Base-by-base conservation (phyloP, 2,888 invertebrate species). In the Uropetala carovei region DNA sequence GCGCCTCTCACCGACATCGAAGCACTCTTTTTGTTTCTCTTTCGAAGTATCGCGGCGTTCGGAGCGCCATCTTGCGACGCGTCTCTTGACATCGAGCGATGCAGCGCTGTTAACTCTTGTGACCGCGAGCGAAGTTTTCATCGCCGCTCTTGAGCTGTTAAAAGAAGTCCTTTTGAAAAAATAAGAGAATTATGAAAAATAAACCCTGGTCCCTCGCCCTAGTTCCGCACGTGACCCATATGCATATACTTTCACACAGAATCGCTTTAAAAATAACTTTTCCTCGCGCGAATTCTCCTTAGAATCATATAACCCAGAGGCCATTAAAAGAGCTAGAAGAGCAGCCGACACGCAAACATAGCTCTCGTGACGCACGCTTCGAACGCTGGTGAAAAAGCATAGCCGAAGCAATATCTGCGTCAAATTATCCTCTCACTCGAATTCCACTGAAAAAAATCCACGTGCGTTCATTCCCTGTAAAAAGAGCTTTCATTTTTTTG, bases 221-320 rank as follows among this genome's bases (percentile, higher is more conserved):
- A 75, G 75, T 75, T 75, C 75, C 75, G 22, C 27, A 27, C 75
- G 75, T 75, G 75, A 75, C 75, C 75, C 11, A 75, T 27, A 27
- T 75, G 27, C 75, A 22, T 22, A 75, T 7, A 75, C 75, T 75
- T 22, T 43, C 27, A 75, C 75, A 75, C 22, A 13, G 75, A 75
- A 75, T 75, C 75, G 22, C 75, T 27, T 22, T 27, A 27, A 75
- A 75, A 75, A 7, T 27, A 22, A 27, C 75, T 75, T 27, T 75
- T 75, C 27, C 27, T 75, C 75, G 75, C 75, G 75, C 18, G 43
- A 43, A 43, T 43, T 43, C 43, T 43, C 60, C 11, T n/a, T 10
- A 7, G 22, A 75, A 4, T 75, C 22, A 27, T 75, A 22, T 75
- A 27, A 27, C 22, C 64, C 75, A 22, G 43, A 43, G 22, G 75